phyloP scores from a whole-genome alignment of 2,888 invertebrate species.

The Mallateleia sp. region DNA sequence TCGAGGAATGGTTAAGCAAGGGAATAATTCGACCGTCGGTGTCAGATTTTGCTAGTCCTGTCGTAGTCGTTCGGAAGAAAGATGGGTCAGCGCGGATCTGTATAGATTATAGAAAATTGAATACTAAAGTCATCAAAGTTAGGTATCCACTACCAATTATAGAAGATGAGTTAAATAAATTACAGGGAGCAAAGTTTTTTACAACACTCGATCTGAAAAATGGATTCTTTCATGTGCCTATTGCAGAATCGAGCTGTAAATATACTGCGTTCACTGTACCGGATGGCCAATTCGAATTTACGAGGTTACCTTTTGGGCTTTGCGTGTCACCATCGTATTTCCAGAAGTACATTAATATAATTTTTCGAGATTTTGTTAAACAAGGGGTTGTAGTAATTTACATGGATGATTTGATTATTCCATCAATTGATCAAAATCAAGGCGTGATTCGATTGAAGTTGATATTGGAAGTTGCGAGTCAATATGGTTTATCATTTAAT shows the following conservation, averaged over 20 bases:
- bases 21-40: conserved; percentile 81
- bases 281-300: conserved; percentile 60
- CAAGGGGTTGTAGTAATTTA: conserved; percentile 37
- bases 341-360: conserved; percentile 31
- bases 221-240: conserved; percentile 38
- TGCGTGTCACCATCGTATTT: conserved; percentile 42
- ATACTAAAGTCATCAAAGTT: conserved; percentile 83
- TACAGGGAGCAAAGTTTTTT: conserved; percentile 10
- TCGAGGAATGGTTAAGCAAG: conserved; percentile 83
- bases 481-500: conserved; percentile 19
- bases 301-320: conserved; percentile 35
- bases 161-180: conserved; percentile 63
- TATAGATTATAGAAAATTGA: conserved; percentile 87
- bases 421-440: conserved; percentile 23
- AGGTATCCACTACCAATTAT: conserved; percentile 75
- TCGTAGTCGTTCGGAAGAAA: conserved; percentile 82
- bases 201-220: neutral
- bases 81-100: conserved; percentile 82
- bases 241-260: conserved; percentile 38
- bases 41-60: conserved; percentile 84
- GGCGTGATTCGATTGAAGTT: conserved; percentile 7
- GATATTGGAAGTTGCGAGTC: conserved; percentile 16
- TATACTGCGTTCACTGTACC: conserved; percentile 56
- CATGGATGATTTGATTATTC: conserved; percentile 52
- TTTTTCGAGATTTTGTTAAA: conserved; percentile 41